A percentile compares a stretch with the other conserved stretches of the same genome.
Evolutionary conservation across 2,797 vertebrate genomes (phyloP).

Genomic region (Semotilus atromaculatus): DNA sequence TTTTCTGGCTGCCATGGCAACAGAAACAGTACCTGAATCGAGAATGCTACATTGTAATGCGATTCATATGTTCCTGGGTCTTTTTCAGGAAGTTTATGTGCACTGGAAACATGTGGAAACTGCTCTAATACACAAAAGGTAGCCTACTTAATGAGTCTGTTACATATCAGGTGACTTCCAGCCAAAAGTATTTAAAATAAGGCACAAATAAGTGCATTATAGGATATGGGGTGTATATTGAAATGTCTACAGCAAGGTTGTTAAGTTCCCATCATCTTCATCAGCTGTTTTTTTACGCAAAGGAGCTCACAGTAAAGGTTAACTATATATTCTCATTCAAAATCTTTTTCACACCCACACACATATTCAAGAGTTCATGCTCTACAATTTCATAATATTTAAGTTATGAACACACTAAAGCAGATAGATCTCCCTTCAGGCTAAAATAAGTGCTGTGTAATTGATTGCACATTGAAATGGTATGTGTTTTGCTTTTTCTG

Average conservation of each 20-base stretch:
- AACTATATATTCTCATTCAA: neutral
- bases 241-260: neutral
- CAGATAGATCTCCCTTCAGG: neutral
- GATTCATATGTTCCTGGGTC: neutral
- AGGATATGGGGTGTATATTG: neutral
- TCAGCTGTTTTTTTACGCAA: neutral
- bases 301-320: conserved; percentile 3
- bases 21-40: conserved; percentile 45
- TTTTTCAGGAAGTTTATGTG: neutral
- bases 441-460: neutral
- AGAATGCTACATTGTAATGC: neutral
- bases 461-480: neutral
- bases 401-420: neutral
- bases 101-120: neutral
- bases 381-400: neutral
- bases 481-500: neutral
- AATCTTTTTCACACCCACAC: conserved; percentile 11
- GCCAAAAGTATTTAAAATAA: neutral
- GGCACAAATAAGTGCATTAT: neutral
- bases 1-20: conserved; percentile 64
- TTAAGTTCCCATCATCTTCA: neutral
- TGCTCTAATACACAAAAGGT: neutral
- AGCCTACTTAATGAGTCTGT: no score
- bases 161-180: neutral
- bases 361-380: neutral